Percentiles rank a stretch among this genome's conserved stretches.
phyloP scores from a whole-genome alignment of 2,113 vertebrate species.

The Corydoras sp. region DNA sequence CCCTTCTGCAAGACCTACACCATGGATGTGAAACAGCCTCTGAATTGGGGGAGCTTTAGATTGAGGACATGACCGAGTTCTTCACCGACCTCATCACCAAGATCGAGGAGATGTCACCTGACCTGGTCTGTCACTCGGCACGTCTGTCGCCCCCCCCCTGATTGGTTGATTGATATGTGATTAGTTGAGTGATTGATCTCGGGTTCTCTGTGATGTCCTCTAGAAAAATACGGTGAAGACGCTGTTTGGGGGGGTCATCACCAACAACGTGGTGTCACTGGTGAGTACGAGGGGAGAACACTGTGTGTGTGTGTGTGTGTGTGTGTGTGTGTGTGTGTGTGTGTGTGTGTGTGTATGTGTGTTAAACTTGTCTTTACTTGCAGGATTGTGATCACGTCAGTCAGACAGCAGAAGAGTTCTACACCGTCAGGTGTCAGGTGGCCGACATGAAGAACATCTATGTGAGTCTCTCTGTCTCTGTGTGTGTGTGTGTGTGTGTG shows the following conservation, averaged over 20 bases:
- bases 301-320: background rate
- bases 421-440: slow-evolving; percentile 96
- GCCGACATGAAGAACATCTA: slow-evolving; percentile 99
- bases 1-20: slow-evolving; percentile 99
- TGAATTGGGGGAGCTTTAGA: slow-evolving; percentile 95
- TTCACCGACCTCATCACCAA: slow-evolving; percentile 99
- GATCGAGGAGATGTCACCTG: slow-evolving; percentile 98
- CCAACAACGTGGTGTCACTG: slow-evolving; percentile 98
- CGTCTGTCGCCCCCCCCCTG: slow-evolving; percentile 24
- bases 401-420: slow-evolving; percentile 98
- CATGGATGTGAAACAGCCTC: slow-evolving; percentile 97
- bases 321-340: slow-evolving; percentile 9
- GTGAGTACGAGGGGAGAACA: slow-evolving; percentile 61
- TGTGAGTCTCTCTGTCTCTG: slow-evolving; percentile 66
- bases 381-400: slow-evolving; percentile 98
- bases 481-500: slow-evolving; percentile 19
- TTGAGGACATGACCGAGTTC: slow-evolving; percentile 95
- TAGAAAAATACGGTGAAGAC: slow-evolving; percentile 99
- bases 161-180: background rate
- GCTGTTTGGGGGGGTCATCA: slow-evolving; percentile 96
- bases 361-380: slow-evolving; percentile 22
- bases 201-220: slow-evolving; percentile 44
- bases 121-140: slow-evolving; percentile 69
- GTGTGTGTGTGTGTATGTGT: slow-evolving; percentile 6
- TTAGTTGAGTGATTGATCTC: background rate